A percentile compares a stretch with the other conserved stretches of the same genome.
phyloP scores from a whole-genome alignment of 2,113 vertebrate genomes.

The Taxidea taxus region DNA sequence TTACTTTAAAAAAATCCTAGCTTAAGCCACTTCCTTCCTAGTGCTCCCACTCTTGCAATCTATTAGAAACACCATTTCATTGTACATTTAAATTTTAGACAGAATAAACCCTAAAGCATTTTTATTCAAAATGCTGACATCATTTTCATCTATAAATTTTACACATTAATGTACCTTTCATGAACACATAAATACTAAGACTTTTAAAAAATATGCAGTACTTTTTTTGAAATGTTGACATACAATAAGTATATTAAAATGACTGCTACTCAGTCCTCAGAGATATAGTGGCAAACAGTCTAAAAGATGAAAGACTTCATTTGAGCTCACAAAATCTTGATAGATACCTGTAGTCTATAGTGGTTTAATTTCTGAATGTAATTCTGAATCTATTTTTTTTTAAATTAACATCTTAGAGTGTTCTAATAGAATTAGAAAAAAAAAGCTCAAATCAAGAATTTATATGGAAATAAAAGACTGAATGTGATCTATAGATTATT shows the following conservation, averaged over 20 bases:
- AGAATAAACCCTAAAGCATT: neutral
- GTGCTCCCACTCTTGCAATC: neutral
- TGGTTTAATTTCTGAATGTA: neutral
- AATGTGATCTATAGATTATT: neutral
- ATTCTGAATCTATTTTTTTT: neutral
- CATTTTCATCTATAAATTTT: neutral
- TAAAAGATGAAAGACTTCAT: neutral
- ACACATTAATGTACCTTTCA: neutral
- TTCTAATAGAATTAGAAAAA: neutral
- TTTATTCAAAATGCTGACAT: neutral
- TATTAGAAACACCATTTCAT: neutral
- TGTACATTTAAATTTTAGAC: constrained; percentile 24
- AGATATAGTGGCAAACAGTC: neutral
- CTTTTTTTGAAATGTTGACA: neutral
- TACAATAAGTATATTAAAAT: neutral
- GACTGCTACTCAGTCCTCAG: neutral
- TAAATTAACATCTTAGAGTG: neutral
- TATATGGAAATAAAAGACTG: neutral
- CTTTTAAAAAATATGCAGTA: neutral
- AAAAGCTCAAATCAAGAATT: neutral
- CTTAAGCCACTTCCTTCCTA: neutral
- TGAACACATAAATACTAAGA: neutral
- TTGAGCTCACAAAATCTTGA: neutral
- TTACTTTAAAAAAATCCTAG: neutral
- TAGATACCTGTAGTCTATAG: neutral